phyloP scores from a whole-genome alignment of 2,797 vertebrate species.

The Syndactyla subalaris region DNA sequence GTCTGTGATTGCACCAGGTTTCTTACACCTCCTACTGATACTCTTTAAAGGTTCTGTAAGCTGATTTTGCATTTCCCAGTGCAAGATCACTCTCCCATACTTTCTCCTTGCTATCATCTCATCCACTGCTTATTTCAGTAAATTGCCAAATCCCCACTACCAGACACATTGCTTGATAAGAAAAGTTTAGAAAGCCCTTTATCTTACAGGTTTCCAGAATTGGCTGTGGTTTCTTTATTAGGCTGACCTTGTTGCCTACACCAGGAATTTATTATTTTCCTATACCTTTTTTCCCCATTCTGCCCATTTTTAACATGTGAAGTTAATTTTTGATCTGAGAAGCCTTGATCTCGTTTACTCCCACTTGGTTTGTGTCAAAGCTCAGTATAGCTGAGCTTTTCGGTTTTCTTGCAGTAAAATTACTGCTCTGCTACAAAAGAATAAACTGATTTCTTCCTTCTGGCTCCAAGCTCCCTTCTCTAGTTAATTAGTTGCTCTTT shows the following conservation, averaged over 20 bases:
- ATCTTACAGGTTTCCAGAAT: not conserved
- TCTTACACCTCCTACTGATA: not conserved
- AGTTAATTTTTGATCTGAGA: not conserved
- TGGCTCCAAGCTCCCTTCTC: not conserved
- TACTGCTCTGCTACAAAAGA: not conserved
- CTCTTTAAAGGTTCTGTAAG: not conserved
- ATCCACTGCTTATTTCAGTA: not conserved
- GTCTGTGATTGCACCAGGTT: not conserved
- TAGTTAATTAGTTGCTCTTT: not conserved
- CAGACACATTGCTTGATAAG: not conserved
- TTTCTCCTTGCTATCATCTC: not conserved
- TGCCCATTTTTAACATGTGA: not conserved
- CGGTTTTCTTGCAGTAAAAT: not conserved
- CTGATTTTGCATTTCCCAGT: not conserved
- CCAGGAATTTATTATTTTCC: not conserved
- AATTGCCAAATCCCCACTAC: not conserved
- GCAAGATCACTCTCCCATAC: not conserved
- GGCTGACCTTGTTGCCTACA: not conserved
- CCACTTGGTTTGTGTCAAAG: not conserved
- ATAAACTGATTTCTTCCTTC: not conserved
- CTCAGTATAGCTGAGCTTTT: not conserved
- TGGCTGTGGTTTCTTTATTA: not conserved
- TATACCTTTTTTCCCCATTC: not conserved
- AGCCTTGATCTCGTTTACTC: not conserved
- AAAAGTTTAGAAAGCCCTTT: not conserved